phyloP scores from a whole-genome alignment of 1,140 invertebrate genomes.

The Plectrocnemia conspersa region DNA sequence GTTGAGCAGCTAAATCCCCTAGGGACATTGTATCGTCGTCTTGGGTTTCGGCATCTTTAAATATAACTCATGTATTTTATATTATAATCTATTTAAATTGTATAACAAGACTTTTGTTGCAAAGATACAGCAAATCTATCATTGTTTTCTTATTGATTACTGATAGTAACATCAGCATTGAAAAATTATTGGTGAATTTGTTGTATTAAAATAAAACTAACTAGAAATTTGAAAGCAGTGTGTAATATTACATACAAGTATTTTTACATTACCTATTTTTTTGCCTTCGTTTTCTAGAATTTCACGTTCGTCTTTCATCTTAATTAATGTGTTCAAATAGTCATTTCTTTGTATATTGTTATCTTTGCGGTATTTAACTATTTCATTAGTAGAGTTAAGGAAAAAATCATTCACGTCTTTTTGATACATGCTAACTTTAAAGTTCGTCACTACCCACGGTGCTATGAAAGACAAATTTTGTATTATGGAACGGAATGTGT shows the following conservation, averaged over 20 bases:
- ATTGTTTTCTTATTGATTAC: background rate
- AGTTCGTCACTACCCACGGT: conserved; percentile 34
- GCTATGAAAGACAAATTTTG: conserved; percentile 30
- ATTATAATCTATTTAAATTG: background rate
- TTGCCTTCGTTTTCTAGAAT: conserved; percentile 18
- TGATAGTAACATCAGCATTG: background rate
- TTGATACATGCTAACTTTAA: conserved; percentile 36
- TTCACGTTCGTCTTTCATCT: conserved; percentile 46
- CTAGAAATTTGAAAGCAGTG: background rate
- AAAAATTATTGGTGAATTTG: background rate
- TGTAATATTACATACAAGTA: background rate
- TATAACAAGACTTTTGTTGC: background rate
- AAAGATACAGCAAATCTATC: background rate
- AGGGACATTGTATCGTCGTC: conserved; percentile 39
- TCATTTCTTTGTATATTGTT: conserved; percentile 51
- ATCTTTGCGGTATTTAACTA: conserved; percentile 49
- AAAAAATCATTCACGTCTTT: conserved; percentile 45
- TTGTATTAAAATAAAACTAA: background rate
- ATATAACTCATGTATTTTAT: background rate
- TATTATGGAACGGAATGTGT: conserved; percentile 23
- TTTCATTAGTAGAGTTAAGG: conserved; percentile 50
- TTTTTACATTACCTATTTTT: conserved; percentile 4
- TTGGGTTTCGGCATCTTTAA: conserved; percentile 32
- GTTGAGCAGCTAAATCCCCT: conserved; percentile 40
- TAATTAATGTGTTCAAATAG: conserved; percentile 53